A percentile compares a stretch with the other conserved stretches of the same genome.
phyloP scores from a whole-genome alignment of 2,888 invertebrate genomes.

The Oscheius sp. region DNA sequence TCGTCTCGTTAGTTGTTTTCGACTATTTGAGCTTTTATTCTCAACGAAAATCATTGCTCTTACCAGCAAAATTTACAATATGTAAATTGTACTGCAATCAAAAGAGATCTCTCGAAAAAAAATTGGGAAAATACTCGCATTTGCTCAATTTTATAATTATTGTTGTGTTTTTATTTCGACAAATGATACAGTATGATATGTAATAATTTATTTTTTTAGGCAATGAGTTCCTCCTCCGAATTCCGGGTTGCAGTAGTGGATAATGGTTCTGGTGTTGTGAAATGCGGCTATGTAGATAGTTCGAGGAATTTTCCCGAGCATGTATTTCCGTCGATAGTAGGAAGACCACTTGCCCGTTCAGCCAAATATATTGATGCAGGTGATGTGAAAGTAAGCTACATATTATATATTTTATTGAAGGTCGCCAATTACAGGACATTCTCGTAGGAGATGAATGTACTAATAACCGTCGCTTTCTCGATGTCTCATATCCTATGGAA shows the following conservation, averaged over 20 bases:
- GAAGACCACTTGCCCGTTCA: slow-evolving; percentile 85
- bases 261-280: slow-evolving; percentile 99
- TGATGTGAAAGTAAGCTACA: slow-evolving; percentile 5
- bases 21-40: too few relatives aligned
- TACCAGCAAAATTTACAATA: too few relatives aligned
- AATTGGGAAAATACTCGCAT: too few relatives aligned
- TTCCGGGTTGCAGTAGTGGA: slow-evolving; percentile 98
- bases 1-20: too few relatives aligned
- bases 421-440: slow-evolving; percentile 83
- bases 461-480: slow-evolving; percentile 79
- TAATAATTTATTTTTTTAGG: too few relatives aligned
- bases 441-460: slow-evolving; percentile 99
- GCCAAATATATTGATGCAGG: neutral
- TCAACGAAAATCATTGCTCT: too few relatives aligned
- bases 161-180: too few relatives aligned
- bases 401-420: neutral
- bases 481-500: slow-evolving; percentile 98
- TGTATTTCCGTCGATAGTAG: slow-evolving; percentile 98
- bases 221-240: slow-evolving; percentile 77
- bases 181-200: too few relatives aligned
- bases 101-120: too few relatives aligned
- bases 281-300: slow-evolving; percentile 98
- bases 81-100: too few relatives aligned
- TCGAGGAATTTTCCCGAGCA: slow-evolving; percentile 92
- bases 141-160: too few relatives aligned